Evolutionary conservation across 2,797 vertebrate genomes (phyloP), one percentile per base, ranked within the genome.

Genomic region (Adelosebastes latens): DNA sequence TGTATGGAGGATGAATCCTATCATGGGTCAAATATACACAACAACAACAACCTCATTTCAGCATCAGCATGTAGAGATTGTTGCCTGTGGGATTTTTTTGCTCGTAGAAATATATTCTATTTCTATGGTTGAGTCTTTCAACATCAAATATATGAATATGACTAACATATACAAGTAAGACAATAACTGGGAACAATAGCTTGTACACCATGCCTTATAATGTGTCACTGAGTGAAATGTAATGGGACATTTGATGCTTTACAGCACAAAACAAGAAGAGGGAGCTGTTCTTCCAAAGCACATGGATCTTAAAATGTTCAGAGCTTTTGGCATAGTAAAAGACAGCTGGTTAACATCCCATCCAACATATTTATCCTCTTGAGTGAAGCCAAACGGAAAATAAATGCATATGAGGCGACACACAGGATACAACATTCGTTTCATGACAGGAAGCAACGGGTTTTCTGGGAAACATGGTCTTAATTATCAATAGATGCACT

Each of bases 321-420:
- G 36, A 2, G 11, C 55, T 72, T 75, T 52, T 59, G 36, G 65
- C 62, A 68, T 49, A 76, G 77, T 67, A 14, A n/a, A 73, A 80
- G 66, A 66, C 89, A 87, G 87, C 89, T 89, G 89, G 87, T 82
- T 77, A 59, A 80, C 82, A 87, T 91, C 69, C 70, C 75, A 67
- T 88, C 82, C 80, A 86, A 76, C 87, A 87, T 85, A 85, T 82
- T 70, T 72, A 83, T 88, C 87, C 80, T 81, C 73, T 69, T 31
- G 27, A 80, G 53, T 32, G 24, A 81, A 86, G 63, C 46, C 69
- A 84, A 84, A 83, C 68, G 66, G 58, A 85, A 83, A 81, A 86
- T 53, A 76, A 79, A 77, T n/a, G 70, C 75, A 73, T 10, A 52
- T 16, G 16, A 68, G 32, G 36, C 12, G 6, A 72, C 70, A 32